Percentiles rank a stretch among this genome's conserved stretches.
Evolutionary conservation across 1,140 invertebrate genomes (phyloP).

Genomic region (Patella vulgata): DNA sequence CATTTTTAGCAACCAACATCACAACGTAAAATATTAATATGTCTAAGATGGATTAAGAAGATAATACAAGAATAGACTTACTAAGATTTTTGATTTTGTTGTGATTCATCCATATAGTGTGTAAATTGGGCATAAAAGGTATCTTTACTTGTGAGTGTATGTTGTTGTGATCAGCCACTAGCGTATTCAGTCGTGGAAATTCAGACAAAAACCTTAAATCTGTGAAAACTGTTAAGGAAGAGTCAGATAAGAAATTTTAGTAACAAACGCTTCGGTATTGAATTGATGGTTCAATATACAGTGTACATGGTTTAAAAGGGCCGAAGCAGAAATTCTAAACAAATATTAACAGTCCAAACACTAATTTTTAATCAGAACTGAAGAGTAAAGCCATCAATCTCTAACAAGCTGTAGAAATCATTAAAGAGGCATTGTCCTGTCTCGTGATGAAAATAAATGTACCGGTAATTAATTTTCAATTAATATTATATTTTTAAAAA

Average conservation of each 20-base stretch:
- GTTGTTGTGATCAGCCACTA: slow-evolving; percentile 80
- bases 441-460: too few species aligned
- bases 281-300: neutral
- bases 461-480: too few species aligned
- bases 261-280: neutral
- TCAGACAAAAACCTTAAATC: slow-evolving; percentile 76
- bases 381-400: too few species aligned
- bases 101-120: slow-evolving; percentile 82
- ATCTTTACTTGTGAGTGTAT: slow-evolving; percentile 75
- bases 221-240: slow-evolving; percentile 35
- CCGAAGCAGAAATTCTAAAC: neutral
- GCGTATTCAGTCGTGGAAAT: slow-evolving; percentile 76
- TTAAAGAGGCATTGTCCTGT: too few species aligned
- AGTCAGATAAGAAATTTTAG: slow-evolving; percentile 5
- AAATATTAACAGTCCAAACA: too few species aligned
- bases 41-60: too few species aligned
- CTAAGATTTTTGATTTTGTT: slow-evolving; percentile 76
- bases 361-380: too few species aligned
- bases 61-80: too few species aligned
- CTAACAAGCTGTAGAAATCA: too few species aligned
- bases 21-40: too few species aligned
- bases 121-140: slow-evolving; percentile 74
- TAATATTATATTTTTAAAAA: too few species aligned
- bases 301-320: neutral
- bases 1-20: too few species aligned